These are phyloP conservation scores for Zaprionus tsacasi DNA, from an alignment of 1,140 invertebrate genomes.

Conservation along the genomic window DNA sequence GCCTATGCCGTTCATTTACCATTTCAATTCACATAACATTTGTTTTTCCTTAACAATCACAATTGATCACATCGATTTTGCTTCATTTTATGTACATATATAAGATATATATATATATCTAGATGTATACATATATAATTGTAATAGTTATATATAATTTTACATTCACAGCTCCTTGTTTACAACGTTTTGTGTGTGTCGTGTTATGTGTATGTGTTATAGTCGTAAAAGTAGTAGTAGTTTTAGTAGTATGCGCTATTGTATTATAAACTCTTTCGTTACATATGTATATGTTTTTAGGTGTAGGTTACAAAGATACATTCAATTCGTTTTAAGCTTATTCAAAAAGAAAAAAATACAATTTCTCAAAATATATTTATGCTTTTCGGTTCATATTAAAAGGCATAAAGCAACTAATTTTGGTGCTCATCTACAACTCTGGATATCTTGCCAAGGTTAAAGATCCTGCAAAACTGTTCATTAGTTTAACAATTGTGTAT, in stretches of 20 bases:
- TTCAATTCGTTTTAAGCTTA: slow-evolving; percentile 30
- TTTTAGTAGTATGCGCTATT: slow-evolving; percentile 27
- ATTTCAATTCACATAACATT: slow-evolving; percentile 51
- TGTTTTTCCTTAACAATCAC: slow-evolving; percentile 75
- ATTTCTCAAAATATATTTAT: slow-evolving; percentile 75
- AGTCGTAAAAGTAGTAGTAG: slow-evolving; percentile 59
- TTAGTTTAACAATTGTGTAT: background rate
- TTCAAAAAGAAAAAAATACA: slow-evolving; percentile 51
- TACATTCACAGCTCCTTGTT: slow-evolving; percentile 83
- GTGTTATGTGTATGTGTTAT: slow-evolving; percentile 29
- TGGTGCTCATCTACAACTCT: slow-evolving; percentile 5
- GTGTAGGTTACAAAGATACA: slow-evolving; percentile 30
- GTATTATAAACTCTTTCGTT: slow-evolving; percentile 42
- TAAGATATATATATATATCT: slow-evolving; percentile 51
- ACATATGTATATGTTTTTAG: slow-evolving; percentile 31
- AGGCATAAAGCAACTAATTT: slow-evolving; percentile 16
- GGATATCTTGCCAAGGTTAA: slow-evolving; percentile 1
- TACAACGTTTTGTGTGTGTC: slow-evolving; percentile 70
- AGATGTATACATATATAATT: slow-evolving; percentile 56
- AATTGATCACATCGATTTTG: slow-evolving; percentile 82
- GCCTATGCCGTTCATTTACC: slow-evolving; percentile 43
- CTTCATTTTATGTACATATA: slow-evolving; percentile 46
- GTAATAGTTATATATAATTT: slow-evolving; percentile 71
- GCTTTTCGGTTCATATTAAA: slow-evolving; percentile 9
- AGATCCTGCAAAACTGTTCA: slow-evolving; percentile 19